A percentile compares a stretch with the other conserved stretches of the same genome.
These are phyloP conservation scores for Tribolium madens DNA, from an alignment of 1,140 invertebrate species.

Conservation along the genomic window DNA sequence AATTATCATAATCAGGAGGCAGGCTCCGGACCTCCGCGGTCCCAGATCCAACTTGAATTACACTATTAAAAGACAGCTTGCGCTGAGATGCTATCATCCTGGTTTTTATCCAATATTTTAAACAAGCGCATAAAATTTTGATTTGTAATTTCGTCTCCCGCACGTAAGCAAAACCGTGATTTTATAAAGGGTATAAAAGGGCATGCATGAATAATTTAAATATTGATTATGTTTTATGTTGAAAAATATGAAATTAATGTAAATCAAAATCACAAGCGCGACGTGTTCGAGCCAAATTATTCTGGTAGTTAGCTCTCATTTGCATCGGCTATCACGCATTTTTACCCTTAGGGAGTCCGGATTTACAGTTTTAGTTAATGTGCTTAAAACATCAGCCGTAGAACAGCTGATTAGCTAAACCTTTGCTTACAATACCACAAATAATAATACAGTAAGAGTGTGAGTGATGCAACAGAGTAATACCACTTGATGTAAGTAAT, in stretches of 20 bases:
- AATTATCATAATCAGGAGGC: slow-evolving; percentile 45
- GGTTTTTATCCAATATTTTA: background rate
- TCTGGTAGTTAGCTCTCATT: slow-evolving; percentile 64
- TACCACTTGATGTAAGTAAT: background rate
- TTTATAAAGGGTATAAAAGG: slow-evolving; percentile 19
- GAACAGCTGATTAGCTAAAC: background rate
- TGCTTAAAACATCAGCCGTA: slow-evolving; percentile 2
- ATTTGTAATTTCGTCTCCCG: slow-evolving; percentile 9
- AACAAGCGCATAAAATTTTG: slow-evolving; percentile 14
- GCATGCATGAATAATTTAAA: slow-evolving; percentile 60
- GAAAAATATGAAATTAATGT: slow-evolving; percentile 67
- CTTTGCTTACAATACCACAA: background rate
- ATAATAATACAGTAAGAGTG: too few species aligned
- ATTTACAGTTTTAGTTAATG: slow-evolving; percentile 40
- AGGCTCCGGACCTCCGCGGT: slow-evolving; percentile 26
- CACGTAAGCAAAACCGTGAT: slow-evolving; percentile 16
- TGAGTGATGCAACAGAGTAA: background rate
- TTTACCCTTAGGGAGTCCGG: slow-evolving; percentile 47
- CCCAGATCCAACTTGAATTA: slow-evolving; percentile 19
- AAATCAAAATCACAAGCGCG: slow-evolving; percentile 66
- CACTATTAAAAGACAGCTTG: slow-evolving; percentile 16
- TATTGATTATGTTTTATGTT: slow-evolving; percentile 64
- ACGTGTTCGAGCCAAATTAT: slow-evolving; percentile 65
- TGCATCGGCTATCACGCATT: slow-evolving; percentile 64
- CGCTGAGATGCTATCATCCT: background rate